Evolutionary conservation across 2,888 invertebrate genomes (phyloP).

Genomic region (Spicauda simplicius): DNA sequence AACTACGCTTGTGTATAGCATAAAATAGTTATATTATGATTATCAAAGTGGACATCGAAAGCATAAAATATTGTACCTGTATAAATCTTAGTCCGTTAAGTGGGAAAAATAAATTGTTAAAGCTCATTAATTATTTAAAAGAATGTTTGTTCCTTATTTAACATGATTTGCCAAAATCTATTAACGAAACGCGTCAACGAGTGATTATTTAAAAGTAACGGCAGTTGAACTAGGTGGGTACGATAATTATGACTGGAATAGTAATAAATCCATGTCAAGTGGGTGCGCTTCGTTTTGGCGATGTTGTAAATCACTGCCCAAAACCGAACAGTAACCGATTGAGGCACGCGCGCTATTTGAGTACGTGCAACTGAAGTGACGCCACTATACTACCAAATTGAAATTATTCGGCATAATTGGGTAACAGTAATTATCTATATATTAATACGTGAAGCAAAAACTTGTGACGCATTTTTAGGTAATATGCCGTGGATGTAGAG

Average conservation of each 20-base stretch:
- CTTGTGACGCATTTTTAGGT: too few relatives aligned
- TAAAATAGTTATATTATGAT: too few relatives aligned
- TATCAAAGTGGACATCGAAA: neutral
- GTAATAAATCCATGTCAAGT: constrained; percentile 51
- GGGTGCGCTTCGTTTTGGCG: constrained; percentile 55
- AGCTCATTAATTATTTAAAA: constrained; percentile 5
- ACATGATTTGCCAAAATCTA: constrained; percentile 15
- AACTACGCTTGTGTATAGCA: too few relatives aligned
- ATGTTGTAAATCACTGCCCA: constrained; percentile 68
- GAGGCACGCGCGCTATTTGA: constrained; percentile 29
- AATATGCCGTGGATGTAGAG: too few relatives aligned
- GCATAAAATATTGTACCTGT: neutral
- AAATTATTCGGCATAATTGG: constrained; percentile 26
- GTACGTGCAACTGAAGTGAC: constrained; percentile 20
- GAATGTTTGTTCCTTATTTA: neutral
- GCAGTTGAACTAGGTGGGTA: constrained; percentile 20
- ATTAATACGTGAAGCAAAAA: too few relatives aligned
- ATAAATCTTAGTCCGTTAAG: neutral
- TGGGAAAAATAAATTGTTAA: neutral
- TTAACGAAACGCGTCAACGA: constrained; percentile 15
- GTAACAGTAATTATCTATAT: constrained; percentile 34
- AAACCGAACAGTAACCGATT: constrained; percentile 33
- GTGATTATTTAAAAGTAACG: constrained; percentile 33
- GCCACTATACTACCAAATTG: constrained; percentile 30
- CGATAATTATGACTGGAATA: constrained; percentile 38